Conservation (phyloP, 2,113 vertebrate species). For the Nicator chloris region DNA sequence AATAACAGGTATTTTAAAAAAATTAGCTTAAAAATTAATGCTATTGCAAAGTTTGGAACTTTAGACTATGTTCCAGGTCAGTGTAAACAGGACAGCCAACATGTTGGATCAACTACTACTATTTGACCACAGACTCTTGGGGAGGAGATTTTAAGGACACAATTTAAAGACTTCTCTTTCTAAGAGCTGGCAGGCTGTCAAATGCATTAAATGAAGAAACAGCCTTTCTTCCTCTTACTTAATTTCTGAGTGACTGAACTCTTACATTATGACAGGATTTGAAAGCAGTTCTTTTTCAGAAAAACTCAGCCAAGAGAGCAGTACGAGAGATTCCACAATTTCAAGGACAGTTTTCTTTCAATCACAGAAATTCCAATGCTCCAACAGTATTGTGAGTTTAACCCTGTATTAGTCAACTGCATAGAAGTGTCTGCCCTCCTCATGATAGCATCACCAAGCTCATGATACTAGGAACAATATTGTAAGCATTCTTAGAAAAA, state of each 20-base stretch:
- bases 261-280: background rate
- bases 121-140: background rate
- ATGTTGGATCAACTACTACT: background rate
- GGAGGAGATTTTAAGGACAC: background rate
- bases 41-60: background rate
- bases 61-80: background rate
- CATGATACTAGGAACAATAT: background rate
- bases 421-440: background rate
- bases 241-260: background rate
- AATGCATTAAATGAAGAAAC: background rate
- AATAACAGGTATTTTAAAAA: background rate
- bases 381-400: background rate
- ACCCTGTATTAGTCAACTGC: background rate
- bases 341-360: background rate
- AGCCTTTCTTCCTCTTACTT: background rate
- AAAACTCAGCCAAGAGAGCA: background rate
- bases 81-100: background rate
- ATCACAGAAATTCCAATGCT: background rate
- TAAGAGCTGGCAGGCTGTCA: background rate
- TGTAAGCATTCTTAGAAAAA: background rate
- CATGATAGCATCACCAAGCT: background rate
- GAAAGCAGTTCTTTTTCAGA: background rate
- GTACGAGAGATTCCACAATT: background rate
- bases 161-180: background rate
- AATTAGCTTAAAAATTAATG: background rate